These are phyloP conservation scores for Catonia carolina DNA, from an alignment of 2,888 invertebrate genomes.

Conservation along the genomic window DNA sequence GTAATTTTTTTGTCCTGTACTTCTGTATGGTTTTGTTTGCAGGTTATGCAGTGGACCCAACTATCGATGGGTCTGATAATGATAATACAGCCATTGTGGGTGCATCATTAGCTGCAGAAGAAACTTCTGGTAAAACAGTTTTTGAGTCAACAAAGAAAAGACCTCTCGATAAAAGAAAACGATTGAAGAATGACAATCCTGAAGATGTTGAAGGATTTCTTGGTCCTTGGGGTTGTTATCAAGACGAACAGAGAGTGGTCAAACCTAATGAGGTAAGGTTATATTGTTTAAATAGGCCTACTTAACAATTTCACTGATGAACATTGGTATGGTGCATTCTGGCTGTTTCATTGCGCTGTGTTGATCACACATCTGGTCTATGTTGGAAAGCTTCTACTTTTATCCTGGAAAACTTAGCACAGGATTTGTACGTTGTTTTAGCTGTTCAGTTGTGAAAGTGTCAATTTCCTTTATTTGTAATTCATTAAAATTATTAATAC, in stretches of 20 bases:
- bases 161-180: conserved; percentile 70
- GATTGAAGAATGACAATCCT: conserved; percentile 82
- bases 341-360: neutral
- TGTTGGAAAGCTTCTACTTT: too few relatives aligned
- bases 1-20: too few relatives aligned
- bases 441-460: too few relatives aligned
- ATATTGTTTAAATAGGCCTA: neutral
- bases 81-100: conserved; percentile 50
- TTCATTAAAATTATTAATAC: too few relatives aligned
- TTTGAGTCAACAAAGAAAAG: conserved; percentile 76
- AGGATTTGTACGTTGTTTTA: too few relatives aligned
- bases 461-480: too few relatives aligned
- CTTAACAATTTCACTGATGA: too few relatives aligned
- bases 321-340: too few relatives aligned
- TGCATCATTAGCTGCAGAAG: conserved; percentile 61
- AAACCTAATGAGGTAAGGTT: conserved; percentile 69
- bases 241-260: conserved; percentile 80
- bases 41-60: conserved; percentile 90
- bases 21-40: too few relatives aligned
- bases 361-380: too few relatives aligned
- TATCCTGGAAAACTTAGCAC: too few relatives aligned
- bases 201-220: conserved; percentile 90
- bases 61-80: conserved; percentile 56
- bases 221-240: conserved; percentile 96
- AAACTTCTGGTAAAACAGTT: conserved; percentile 74